These are phyloP conservation scores for Ptilonorhynchus violaceus DNA, from an alignment of 2,113 vertebrate species.

Conservation along the genomic window DNA sequence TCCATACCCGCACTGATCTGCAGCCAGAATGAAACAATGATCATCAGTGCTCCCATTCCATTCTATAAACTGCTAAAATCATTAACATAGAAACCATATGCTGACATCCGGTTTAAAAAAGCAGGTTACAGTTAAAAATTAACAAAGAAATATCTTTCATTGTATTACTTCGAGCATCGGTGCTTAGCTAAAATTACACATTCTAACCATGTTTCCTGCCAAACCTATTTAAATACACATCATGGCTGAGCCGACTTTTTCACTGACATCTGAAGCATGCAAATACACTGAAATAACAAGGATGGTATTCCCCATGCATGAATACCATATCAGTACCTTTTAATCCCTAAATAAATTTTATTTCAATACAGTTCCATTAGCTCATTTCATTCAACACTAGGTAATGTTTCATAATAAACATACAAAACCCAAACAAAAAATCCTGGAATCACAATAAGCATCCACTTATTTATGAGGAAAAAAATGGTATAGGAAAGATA, in stretches of 20 bases:
- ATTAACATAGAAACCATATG: background rate
- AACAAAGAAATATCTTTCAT: background rate
- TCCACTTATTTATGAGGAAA: background rate
- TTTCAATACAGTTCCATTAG: background rate
- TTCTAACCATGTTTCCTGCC: background rate
- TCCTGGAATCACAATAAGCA: background rate
- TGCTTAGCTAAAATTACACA: background rate
- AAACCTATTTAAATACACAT: background rate
- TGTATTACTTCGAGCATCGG: background rate
- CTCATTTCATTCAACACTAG: background rate
- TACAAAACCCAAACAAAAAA: background rate
- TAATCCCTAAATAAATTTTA: background rate
- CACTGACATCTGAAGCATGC: background rate
- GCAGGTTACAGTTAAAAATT: background rate
- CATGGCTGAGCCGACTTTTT: background rate
- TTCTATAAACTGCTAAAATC: background rate
- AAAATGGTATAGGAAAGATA: background rate
- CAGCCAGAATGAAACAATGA: background rate
- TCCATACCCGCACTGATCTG: background rate
- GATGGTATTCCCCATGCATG: background rate
- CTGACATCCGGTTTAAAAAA: background rate
- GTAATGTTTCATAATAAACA: background rate
- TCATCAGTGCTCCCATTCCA: background rate
- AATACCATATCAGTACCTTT: background rate
- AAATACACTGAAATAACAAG: background rate